Percentiles rank a stretch among this genome's conserved stretches.
Conservation (phyloP, 64 coral and sea anemone genomes). For the Astreopora myriophthalma region DNA sequence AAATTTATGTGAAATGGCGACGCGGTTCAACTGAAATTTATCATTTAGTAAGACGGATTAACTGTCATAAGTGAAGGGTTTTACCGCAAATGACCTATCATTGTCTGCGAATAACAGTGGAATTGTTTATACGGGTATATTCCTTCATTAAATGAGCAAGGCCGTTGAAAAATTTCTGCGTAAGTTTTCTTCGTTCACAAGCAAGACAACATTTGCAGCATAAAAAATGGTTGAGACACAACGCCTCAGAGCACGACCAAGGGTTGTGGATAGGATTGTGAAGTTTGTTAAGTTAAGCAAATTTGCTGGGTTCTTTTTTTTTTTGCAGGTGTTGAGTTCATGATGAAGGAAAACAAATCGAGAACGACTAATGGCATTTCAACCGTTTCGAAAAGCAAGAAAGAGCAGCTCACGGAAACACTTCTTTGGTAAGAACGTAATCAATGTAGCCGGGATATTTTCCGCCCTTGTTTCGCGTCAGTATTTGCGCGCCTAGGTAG, state of each 20-base stretch:
- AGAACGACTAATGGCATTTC: neutral
- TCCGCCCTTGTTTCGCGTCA: neutral
- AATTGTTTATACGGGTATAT: neutral
- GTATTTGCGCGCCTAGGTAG: neutral
- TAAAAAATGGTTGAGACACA: neutral
- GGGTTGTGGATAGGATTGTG: too few relatives aligned
- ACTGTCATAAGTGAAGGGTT: neutral
- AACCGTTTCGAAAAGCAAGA: conserved; percentile 55
- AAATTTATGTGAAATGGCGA: neutral
- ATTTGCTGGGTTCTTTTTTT: neutral
- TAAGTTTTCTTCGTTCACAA: neutral
- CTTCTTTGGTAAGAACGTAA: conserved; percentile 45
- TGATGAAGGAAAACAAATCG: conserved; percentile 46
- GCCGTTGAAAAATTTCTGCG: neutral
- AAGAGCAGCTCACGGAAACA: conserved; percentile 69
- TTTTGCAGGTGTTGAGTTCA: conserved; percentile 17
- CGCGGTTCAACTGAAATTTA: neutral
- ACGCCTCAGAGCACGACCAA: too few relatives aligned
- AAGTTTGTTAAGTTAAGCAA: neutral
- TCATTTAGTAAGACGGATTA: neutral
- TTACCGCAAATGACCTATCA: conserved; percentile 23
- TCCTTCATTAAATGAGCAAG: neutral
- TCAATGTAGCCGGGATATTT: neutral
- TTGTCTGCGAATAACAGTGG: conserved; percentile 1
- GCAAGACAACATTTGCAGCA: neutral